Evolutionary conservation across 2,888 invertebrate genomes (phyloP).

Genomic region (Xestia c-nigrum): DNA sequence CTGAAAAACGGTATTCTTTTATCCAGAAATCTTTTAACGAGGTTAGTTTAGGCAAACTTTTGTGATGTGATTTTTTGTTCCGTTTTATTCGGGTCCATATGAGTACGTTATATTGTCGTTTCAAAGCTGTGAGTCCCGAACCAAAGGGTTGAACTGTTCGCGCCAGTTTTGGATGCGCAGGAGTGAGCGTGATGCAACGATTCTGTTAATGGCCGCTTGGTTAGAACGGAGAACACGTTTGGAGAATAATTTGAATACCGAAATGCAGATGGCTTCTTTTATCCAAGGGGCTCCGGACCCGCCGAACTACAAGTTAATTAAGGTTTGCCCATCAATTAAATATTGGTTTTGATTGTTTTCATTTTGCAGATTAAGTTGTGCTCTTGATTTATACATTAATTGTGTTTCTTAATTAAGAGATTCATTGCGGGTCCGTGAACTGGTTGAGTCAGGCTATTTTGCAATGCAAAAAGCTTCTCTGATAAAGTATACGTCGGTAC

Average conservation of each 20-base stretch:
- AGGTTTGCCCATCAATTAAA: slow-evolving; percentile 90
- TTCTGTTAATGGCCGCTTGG: slow-evolving; percentile 76
- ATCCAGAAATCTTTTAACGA: slow-evolving; percentile 90
- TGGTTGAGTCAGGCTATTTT: slow-evolving; percentile 65
- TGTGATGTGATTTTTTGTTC: slow-evolving; percentile 89
- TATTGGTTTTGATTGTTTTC: slow-evolving; percentile 88
- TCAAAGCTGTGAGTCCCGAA: slow-evolving; percentile 72
- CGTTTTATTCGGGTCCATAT: slow-evolving; percentile 87
- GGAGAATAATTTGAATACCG: slow-evolving; percentile 90
- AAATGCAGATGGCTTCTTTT: slow-evolving; percentile 90
- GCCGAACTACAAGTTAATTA: slow-evolving; percentile 90
- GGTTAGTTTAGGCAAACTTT: slow-evolving; percentile 91
- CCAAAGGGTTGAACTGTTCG: slow-evolving; percentile 84
- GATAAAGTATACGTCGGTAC: slow-evolving; percentile 53
- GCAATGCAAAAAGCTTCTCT: slow-evolving; percentile 60
- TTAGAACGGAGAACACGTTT: slow-evolving; percentile 87
- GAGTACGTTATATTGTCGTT: slow-evolving; percentile 87
- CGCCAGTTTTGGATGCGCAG: slow-evolving; percentile 79
- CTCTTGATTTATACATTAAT: slow-evolving; percentile 82
- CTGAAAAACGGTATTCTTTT: slow-evolving; percentile 90
- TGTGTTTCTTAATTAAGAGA: slow-evolving; percentile 81
- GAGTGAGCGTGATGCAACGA: slow-evolving; percentile 88
- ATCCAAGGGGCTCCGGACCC: slow-evolving; percentile 83
- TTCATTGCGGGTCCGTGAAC: slow-evolving; percentile 65
- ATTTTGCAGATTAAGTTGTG: slow-evolving; percentile 84